phyloP scores from a whole-genome alignment of 92 coral and sea anemone species.

The Epizoanthus illoricatus region DNA sequence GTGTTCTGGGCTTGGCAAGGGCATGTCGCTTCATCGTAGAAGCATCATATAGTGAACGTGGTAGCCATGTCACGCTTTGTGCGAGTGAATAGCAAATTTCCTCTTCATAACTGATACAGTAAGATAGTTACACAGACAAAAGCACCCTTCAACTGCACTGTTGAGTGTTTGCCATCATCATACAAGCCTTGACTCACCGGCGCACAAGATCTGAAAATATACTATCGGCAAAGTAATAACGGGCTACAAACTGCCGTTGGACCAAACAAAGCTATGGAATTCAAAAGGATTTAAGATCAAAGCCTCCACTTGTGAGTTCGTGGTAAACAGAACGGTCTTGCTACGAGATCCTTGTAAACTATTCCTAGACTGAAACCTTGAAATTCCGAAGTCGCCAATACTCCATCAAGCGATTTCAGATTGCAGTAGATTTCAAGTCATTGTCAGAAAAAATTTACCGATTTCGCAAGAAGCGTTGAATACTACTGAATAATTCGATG shows the following conservation, averaged over 20 bases:
- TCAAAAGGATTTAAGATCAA: conserved; percentile 12
- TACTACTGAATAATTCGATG: conserved; percentile 8
- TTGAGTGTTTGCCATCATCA: conserved; percentile 15
- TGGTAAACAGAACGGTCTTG: conserved; percentile 13
- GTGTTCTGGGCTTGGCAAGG: conserved; percentile 58
- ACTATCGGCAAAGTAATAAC: neutral
- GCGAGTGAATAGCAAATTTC: neutral
- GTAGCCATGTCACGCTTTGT: neutral
- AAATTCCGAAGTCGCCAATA: neutral
- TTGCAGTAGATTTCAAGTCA: neutral
- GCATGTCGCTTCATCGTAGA: conserved; percentile 93
- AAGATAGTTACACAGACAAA: conserved; percentile 22
- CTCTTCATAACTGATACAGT: conserved; percentile 24
- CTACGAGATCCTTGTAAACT: too few species aligned
- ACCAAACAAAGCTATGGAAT: conserved; percentile 11
- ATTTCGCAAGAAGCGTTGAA: conserved; percentile 35
- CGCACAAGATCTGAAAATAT: neutral
- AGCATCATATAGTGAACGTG: neutral
- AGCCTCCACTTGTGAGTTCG: neutral
- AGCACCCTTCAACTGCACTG: conserved; percentile 36
- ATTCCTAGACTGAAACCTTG: neutral
- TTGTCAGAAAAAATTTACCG: conserved; percentile 19
- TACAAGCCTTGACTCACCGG: conserved; percentile 12
- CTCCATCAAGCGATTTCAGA: neutral
- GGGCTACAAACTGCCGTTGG: neutral